Percentiles rank a stretch among this genome's conserved stretches.
Conservation (phyloP, 2,113 vertebrate species). For the Lophura nycthemera region DNA sequence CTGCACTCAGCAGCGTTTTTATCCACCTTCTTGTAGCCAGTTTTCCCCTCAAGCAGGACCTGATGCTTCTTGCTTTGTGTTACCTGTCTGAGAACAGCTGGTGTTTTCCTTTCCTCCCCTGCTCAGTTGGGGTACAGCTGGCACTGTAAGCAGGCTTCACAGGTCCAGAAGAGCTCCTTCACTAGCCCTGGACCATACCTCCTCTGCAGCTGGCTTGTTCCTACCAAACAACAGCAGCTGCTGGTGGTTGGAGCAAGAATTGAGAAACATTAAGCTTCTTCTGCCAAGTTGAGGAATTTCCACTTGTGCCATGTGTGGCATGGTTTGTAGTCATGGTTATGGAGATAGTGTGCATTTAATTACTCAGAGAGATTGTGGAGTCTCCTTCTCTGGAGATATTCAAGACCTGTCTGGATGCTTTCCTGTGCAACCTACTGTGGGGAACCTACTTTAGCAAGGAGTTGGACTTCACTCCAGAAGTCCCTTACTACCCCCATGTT, state of each 20-base stretch:
- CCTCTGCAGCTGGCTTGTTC: background rate
- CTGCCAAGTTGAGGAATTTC: background rate
- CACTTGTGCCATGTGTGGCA: background rate
- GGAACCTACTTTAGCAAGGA: no score
- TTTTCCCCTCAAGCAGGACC: background rate
- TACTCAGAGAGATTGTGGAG: no score
- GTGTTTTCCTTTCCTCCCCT: background rate
- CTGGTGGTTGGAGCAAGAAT: background rate
- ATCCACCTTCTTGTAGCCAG: background rate
- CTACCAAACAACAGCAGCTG: background rate
- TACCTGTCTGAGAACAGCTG: background rate
- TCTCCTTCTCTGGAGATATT: no score
- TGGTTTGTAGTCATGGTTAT: background rate
- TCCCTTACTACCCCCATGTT: no score
- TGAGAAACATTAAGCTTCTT: background rate
- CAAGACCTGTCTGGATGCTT: no score
- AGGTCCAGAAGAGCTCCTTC: background rate
- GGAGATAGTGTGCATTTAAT: background rate
- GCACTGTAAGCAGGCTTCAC: background rate
- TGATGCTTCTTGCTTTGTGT: accelerated
- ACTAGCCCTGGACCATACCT: background rate
- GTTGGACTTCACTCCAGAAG: no score
- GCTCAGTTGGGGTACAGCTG: background rate
- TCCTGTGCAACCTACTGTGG: no score
- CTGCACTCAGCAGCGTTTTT: background rate